Conservation (phyloP, 2,113 vertebrate species). For the Corythaixoides concolor region DNA sequence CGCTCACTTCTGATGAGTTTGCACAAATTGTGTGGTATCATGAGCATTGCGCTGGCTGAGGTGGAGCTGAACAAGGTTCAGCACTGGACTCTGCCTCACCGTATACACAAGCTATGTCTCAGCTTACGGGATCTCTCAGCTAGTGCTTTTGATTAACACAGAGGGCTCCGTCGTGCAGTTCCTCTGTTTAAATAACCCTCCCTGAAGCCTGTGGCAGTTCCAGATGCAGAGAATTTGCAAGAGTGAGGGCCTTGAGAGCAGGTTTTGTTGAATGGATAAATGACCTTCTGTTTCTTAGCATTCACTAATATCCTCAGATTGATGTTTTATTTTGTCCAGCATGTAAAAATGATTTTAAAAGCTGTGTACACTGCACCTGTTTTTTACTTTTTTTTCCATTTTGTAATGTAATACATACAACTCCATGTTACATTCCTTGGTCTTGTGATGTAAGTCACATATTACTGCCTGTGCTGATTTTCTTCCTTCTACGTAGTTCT, state of each 20-base stretch:
- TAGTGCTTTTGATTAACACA: not conserved
- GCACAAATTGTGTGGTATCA: not conserved
- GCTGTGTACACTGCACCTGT: not conserved
- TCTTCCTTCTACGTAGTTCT: constrained; percentile 72
- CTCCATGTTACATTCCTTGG: constrained; percentile 63
- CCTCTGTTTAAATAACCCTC: not conserved
- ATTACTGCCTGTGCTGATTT: constrained; percentile 73
- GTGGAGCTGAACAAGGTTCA: not conserved
- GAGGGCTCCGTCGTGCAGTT: not conserved
- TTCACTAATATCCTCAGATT: not conserved
- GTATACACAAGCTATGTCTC: not conserved
- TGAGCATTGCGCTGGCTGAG: not conserved
- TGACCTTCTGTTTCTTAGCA: not conserved
- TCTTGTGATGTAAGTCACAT: constrained; percentile 74
- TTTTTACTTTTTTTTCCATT: constrained; percentile 9
- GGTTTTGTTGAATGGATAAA: not conserved
- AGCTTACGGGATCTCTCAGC: not conserved
- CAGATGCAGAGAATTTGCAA: not conserved
- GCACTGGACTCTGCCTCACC: not conserved
- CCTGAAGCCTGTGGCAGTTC: not conserved
- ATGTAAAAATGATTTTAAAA: constrained; percentile 16
- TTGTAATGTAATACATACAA: constrained; percentile 51
- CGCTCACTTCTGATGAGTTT: not conserved
- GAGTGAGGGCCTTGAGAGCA: not conserved
- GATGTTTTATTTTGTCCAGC: constrained; percentile 27